A percentile compares a stretch with the other conserved stretches of the same genome.
These are phyloP conservation scores for Wasmannia auropunctata DNA, from an alignment of 1,140 invertebrate species.

Conservation along the genomic window DNA sequence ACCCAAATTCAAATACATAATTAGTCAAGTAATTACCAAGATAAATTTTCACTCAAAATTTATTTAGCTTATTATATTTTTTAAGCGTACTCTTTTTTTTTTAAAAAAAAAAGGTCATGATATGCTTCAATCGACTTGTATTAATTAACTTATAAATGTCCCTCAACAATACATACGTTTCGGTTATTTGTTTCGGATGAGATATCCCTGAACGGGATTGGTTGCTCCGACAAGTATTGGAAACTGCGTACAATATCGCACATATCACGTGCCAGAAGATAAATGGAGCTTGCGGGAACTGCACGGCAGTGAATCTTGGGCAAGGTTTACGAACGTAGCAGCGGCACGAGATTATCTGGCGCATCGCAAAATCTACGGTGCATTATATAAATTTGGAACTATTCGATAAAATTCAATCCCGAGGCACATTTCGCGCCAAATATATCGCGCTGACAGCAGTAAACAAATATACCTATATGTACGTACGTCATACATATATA, in stretches of 20 bases:
- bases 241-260: conserved; percentile 49
- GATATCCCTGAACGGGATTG: conserved; percentile 16
- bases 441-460: conserved; percentile 12
- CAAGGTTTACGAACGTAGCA: conserved; percentile 35
- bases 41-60: background rate
- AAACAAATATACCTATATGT: background rate
- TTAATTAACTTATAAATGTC: background rate
- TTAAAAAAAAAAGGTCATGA: background rate
- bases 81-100: background rate
- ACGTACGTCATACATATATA: background rate
- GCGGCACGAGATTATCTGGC: conserved; percentile 49
- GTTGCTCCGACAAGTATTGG: conserved; percentile 28
- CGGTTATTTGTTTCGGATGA: background rate
- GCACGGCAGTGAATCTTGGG: conserved; percentile 46
- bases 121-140: background rate
- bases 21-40: background rate
- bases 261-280: conserved; percentile 47
- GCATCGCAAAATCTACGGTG: conserved; percentile 27
- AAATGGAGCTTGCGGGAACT: conserved; percentile 48
- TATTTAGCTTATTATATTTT: background rate
- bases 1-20: background rate
- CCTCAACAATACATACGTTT: background rate
- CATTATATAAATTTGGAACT: conserved; percentile 37
- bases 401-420: conserved; percentile 50
- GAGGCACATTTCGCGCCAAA: background rate